phyloP scores from a whole-genome alignment of 1,140 invertebrate genomes.

The Zeugodacus cucurbitae region DNA sequence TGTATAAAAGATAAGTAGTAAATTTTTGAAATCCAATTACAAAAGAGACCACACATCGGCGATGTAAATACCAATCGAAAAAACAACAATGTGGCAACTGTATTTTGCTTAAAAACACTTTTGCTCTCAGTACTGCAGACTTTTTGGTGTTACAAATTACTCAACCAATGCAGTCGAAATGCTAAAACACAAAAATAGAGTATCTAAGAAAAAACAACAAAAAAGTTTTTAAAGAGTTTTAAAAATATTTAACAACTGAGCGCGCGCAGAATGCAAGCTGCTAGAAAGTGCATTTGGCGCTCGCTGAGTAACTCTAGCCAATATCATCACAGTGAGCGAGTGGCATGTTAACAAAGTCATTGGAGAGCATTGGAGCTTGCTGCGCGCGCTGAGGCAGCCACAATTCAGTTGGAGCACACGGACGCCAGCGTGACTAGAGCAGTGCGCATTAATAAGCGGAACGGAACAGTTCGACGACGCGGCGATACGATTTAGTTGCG shows the following conservation, averaged over 20 bases:
- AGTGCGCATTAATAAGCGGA: constrained; percentile 57
- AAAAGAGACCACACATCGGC: no score
- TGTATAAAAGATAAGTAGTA: no score
- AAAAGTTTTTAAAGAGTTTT: neutral
- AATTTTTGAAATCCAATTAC: no score
- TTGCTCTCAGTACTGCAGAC: no score
- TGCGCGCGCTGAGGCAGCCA: neutral
- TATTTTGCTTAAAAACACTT: no score
- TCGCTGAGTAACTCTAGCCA: neutral
- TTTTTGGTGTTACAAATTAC: no score
- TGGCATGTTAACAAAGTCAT: neutral
- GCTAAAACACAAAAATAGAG: no score
- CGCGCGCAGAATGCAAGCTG: neutral
- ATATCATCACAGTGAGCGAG: neutral
- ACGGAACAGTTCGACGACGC: constrained; percentile 48
- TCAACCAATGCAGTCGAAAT: no score
- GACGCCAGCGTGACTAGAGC: constrained; percentile 42
- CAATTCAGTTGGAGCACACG: neutral
- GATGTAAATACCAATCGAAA: no score
- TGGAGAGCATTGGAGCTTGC: neutral
- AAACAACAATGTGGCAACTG: no score
- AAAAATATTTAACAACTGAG: neutral
- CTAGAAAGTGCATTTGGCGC: neutral
- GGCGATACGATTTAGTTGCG: constrained; percentile 4
- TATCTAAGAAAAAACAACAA: no score